phyloP scores from a whole-genome alignment of 2,113 vertebrate species.

The Protobothrops flavoviridis region DNA sequence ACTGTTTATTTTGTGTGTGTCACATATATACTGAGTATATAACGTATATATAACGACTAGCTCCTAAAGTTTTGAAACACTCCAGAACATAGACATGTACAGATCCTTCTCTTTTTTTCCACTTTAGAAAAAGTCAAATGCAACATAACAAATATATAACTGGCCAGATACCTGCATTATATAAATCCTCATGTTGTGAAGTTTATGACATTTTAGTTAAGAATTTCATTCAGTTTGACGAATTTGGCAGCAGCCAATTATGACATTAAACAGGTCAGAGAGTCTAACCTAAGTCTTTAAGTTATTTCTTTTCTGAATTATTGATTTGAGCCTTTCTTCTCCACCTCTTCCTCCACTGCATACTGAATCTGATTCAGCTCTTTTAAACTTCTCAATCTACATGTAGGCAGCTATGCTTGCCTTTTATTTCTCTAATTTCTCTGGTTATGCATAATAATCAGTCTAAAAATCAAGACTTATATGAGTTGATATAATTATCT shows the following conservation, averaged over 20 bases:
- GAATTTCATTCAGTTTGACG: conserved; percentile 71
- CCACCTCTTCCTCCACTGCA: not conserved
- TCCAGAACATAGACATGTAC: conserved; percentile 87
- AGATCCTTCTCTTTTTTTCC: conserved; percentile 49
- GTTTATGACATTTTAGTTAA: conserved; percentile 76
- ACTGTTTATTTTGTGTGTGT: conserved; percentile 69
- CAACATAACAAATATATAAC: conserved; percentile 87
- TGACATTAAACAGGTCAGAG: conserved; percentile 77
- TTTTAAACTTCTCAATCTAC: conserved; percentile 62
- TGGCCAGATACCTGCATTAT: conserved; percentile 85
- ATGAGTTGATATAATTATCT: conserved; percentile 44
- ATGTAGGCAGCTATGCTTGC: conserved; percentile 51
- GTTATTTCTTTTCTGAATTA: conserved; percentile 69
- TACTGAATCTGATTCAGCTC: conserved; percentile 51
- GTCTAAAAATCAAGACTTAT: conserved; percentile 51
- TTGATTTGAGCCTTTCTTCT: conserved; percentile 60
- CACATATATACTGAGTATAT: conserved; percentile 73
- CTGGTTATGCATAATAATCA: conserved; percentile 66
- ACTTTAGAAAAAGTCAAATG: conserved; percentile 70
- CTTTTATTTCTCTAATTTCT: conserved; percentile 56
- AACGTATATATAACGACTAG: conserved; percentile 65
- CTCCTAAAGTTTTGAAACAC: conserved; percentile 80
- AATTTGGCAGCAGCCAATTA: conserved; percentile 74
- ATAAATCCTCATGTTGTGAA: conserved; percentile 74
- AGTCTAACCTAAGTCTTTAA: conserved; percentile 71